Evolutionary conservation across 2,888 invertebrate species (phyloP), one percentile per base, ranked within the genome.

Genomic region (Strigamia transsilvanica): DNA sequence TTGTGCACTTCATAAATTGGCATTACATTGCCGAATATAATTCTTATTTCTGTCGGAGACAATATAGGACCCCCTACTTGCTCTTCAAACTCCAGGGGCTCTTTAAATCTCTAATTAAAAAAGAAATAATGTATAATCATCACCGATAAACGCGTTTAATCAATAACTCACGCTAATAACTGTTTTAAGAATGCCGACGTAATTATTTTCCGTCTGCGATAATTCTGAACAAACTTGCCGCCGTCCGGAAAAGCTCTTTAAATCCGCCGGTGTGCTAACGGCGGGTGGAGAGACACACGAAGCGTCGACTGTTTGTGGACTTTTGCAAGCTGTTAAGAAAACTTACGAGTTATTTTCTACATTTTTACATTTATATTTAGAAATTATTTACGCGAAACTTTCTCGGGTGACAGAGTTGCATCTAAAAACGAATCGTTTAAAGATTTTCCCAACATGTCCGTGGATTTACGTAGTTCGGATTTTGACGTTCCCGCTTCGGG

Each of bases 181-280:
- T 56, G 97, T 97, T 86, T 95, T 93, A 85, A 99, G 91, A 87
- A 99, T 97, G 84, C 94, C 94, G 83, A 99, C 97, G 89, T 99
- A 99, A 91, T 99, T 99, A 83, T 93, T 94, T 89, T 99, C 99
- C 0, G 99, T 99, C 88, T 97, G 96, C 84, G 96, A 92, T 86
- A 99, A 91, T 89, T 99, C 99, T 89, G 94, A 91, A 88, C 94
- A 94, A 80, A 95, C 94, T 89, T 93, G 93, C 86, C 94, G 94
- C 81, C 95, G 90, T 3, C 93, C 92, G 73, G 94, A 93, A 88
- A 93, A 90, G 85, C 91, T 91, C 86, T 93, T 93, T 84, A 93
- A 89, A 83, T 92, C 86, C 4, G 84, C 82, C 2, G 84, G 83
- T 13, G 83, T 82, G 13, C 85, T 79, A 41, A 83, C n/a, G n/a